Conservation (phyloP, 2,888 invertebrate species). For the Habroteleia sp. region DNA sequence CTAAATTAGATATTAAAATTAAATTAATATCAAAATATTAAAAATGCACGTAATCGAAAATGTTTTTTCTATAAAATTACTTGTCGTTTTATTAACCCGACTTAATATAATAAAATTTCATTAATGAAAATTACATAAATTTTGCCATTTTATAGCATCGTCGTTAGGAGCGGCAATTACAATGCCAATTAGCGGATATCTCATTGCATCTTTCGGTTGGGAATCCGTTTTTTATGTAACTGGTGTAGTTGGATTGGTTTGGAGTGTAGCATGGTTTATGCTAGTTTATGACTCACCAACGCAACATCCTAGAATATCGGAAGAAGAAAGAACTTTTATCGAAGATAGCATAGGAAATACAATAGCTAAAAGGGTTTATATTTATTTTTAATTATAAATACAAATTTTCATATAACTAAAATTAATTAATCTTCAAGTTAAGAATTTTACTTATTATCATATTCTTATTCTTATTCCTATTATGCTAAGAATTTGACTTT, state of each 20-base stretch:
- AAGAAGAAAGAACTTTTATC: constrained; percentile 87
- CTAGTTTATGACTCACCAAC: constrained; percentile 91
- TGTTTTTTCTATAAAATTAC: too few species aligned
- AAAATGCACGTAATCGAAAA: too few species aligned
- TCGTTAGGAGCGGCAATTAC: constrained; percentile 95
- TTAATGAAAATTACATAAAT: constrained; percentile 38
- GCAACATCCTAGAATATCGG: constrained; percentile 90
- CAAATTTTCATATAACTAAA: neutral
- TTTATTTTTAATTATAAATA: neutral
- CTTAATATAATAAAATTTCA: constrained; percentile 21
- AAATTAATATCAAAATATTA: too few species aligned
- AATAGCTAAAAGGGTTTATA: constrained; percentile 81
- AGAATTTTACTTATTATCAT: too few species aligned
- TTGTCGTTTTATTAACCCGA: too few species aligned
- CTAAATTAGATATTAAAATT: too few species aligned
- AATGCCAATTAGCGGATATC: constrained; percentile 92
- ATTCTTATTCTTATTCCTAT: too few species aligned
- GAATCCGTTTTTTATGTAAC: constrained; percentile 94
- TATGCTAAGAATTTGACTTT: too few species aligned
- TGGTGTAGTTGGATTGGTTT: constrained; percentile 87
- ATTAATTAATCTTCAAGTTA: too few species aligned
- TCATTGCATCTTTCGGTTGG: constrained; percentile 92
- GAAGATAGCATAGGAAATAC: constrained; percentile 87
- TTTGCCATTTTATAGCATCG: constrained; percentile 84
- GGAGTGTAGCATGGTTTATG: constrained; percentile 92